A percentile compares a stretch with the other conserved stretches of the same genome.
Evolutionary conservation across 2,797 vertebrate genomes (phyloP).

Genomic region (Xenops minutus): DNA sequence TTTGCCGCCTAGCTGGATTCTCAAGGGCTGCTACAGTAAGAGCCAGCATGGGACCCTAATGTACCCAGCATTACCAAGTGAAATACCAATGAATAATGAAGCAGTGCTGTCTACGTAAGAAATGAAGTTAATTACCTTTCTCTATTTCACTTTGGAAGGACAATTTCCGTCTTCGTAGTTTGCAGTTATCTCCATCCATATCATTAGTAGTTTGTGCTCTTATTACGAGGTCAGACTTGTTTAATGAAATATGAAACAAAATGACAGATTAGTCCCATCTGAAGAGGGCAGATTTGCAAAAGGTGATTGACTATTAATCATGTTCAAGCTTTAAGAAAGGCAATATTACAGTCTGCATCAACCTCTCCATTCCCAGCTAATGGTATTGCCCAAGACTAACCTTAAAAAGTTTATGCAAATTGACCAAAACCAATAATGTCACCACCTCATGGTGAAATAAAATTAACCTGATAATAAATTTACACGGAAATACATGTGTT

Average conservation of each 20-base stretch:
- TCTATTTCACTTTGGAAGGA: constrained; percentile 89
- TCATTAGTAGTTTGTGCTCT: constrained; percentile 80
- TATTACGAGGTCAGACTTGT: constrained; percentile 80
- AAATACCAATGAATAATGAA: constrained; percentile 43
- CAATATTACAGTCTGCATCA: constrained; percentile 6
- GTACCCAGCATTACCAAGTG: not conserved
- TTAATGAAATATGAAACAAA: constrained; percentile 65
- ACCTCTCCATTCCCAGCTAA: not conserved
- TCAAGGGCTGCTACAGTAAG: not conserved
- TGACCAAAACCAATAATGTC: not conserved
- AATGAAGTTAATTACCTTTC: constrained; percentile 81
- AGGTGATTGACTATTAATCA: constrained; percentile 31
- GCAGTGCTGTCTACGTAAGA: constrained; percentile 30
- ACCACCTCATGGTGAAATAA: constrained; percentile 7
- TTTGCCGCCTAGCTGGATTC: not conserved
- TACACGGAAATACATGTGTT: not conserved
- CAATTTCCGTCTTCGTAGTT: constrained; percentile 84
- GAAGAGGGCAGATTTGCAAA: constrained; percentile 16
- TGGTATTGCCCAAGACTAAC: not conserved
- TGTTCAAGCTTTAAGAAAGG: constrained; percentile 17
- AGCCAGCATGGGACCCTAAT: not conserved
- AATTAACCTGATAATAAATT: not conserved
- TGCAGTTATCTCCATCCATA: constrained; percentile 82
- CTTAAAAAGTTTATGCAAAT: not conserved
- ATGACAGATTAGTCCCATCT: constrained; percentile 55